Evolutionary conservation across 2,888 invertebrate species (phyloP), one percentile per base, ranked within the genome.

Genomic region (Ecliptopera silaceata): DNA sequence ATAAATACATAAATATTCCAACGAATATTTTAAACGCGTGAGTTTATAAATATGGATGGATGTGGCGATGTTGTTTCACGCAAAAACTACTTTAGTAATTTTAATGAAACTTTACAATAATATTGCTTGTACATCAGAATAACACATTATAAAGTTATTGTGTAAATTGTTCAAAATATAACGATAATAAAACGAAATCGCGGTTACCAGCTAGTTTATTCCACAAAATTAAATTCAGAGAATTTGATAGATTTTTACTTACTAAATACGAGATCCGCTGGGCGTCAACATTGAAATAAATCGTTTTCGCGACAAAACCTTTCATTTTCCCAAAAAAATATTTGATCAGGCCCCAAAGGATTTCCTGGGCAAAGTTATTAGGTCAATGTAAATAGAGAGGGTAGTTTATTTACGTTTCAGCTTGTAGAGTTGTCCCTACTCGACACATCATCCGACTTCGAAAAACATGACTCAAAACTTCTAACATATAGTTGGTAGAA

Each of bases 341-440:
- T 81, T 83, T 79, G 71, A 66, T 66, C 63, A 59, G 54, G 61
- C 57, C 69, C 70, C 69, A 64, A 51, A 58, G 65, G 71, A 74
- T 68, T 66, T 59, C 66, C 52, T 65, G 63, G 68, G 59, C 54
- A 58, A 70, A 71, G 70, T 80, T 84, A 80, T 82, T 82, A 78
- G 77, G 75, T 71, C 70, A 77, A 69, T 74, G 79, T 77, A 80
- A 83, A 85, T 80, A 85, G 71, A 74, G 72, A 56, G 64, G 64
- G 71, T 66, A 63, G 65, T 69, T 72, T 75, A 72, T 69, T 75
- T 68, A 64, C 70, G 71, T 77, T 79, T 72, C 71, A 67, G 65
- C 68, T 71, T 65, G 65, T 55, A 63, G 68, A 69, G 73, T 69
- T 72, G 66, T 59, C 66, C 74, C n/a, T n/a, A n/a, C n/a, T n/a